phyloP scores from a whole-genome alignment of 2,888 invertebrate species.

The Acleris emargana region DNA sequence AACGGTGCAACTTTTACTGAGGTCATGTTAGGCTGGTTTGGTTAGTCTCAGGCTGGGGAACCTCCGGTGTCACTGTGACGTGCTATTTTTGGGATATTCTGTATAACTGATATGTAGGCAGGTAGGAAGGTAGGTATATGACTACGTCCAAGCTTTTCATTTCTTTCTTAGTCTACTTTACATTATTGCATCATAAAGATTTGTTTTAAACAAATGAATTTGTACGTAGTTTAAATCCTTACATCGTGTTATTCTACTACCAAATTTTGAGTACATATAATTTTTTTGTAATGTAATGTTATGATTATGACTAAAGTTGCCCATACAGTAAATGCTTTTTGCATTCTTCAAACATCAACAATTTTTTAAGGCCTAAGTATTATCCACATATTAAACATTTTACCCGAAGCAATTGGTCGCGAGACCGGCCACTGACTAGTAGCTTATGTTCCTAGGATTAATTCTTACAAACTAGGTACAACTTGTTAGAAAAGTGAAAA shows the following conservation, averaged over 20 bases:
- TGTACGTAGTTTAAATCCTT: neutral
- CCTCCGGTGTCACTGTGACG: too few relatives aligned
- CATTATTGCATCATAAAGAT: too few relatives aligned
- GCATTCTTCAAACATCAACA: constrained; percentile 68
- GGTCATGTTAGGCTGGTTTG: too few relatives aligned
- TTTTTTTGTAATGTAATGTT: too few relatives aligned
- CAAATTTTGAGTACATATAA: constrained; percentile 6
- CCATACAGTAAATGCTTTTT: constrained; percentile 37
- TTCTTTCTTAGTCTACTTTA: too few relatives aligned
- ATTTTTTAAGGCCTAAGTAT: constrained; percentile 63
- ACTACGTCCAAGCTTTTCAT: too few relatives aligned
- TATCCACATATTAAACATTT: constrained; percentile 47
- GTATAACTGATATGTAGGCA: neutral
- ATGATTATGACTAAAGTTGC: constrained; percentile 23
- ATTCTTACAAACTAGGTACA: constrained; percentile 20
- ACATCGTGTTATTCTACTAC: constrained; percentile 1
- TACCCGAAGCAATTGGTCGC: constrained; percentile 48
- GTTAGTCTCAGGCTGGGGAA: too few relatives aligned
- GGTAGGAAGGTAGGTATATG: neutral
- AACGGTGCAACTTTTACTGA: too few relatives aligned
- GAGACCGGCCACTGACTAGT: constrained; percentile 34
- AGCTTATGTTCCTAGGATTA: constrained; percentile 19
- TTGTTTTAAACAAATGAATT: constrained; percentile 3
- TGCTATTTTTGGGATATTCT: too few relatives aligned
- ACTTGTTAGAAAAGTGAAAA: constrained; percentile 28